Evolutionary conservation across 2,113 vertebrate genomes (phyloP), one percentile per base, ranked within the genome.

Genomic region (Antechinus flavipes): DNA sequence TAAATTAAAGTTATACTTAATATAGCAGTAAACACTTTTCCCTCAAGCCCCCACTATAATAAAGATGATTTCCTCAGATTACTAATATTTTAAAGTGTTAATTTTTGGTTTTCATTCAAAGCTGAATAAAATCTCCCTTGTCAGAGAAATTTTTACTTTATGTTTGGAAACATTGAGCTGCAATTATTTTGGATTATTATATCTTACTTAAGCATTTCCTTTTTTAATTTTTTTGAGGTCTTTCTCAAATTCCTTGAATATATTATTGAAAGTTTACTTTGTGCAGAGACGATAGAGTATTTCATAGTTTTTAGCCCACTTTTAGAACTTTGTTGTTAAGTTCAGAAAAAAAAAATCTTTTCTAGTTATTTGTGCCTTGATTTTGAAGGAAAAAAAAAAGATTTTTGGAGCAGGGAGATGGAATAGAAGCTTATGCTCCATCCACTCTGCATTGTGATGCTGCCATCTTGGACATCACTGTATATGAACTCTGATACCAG

Each of bases 181-280:
- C 30, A 0, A 27, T 42, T 95, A 93, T 93, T n/a, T 89, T 93
- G 53, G 8, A 30, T 68, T 42, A 91, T 35, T 61, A 89, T 0
- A 22, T 52, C 27, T 42, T 58, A 58, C 12, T 91, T 84, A 35
- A 68, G 19, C 89, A n/a, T 76, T 95, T 35, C 92, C 92, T 93
- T 12, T 90, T n/a, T 47, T 91, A 52, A 95, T 25, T 58, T 95
- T 97, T 90, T 89, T 68, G 24, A 23, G 3, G 19, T 23, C 1
- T 61, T 2, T 49, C 50, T 52, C 50, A 52, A 52, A 52, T 52
- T 52, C 50, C 50, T 68, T 91, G 35, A 94, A 55, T 94, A 9
- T 91, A 76, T 92, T 94, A 55, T 91, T 95, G 89, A 90, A 19
- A 55, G 91, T 93, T 96, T 54, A 56, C 90, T 91, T 11, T 91